Base-by-base conservation (phyloP, 1,140 invertebrate species). In the Drosophila paulistorum region DNA sequence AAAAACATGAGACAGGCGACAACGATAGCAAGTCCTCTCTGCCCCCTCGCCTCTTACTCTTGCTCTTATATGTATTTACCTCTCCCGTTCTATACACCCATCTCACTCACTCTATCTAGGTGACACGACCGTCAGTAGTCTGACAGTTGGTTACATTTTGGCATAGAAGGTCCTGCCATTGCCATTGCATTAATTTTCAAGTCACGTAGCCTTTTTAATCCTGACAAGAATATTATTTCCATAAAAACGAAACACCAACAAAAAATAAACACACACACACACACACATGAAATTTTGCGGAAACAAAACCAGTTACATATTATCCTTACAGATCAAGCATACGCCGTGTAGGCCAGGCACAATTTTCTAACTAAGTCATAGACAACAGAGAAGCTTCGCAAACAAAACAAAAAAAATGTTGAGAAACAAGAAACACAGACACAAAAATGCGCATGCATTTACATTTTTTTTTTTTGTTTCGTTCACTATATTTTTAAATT, bases 201-300 rank as follows among this genome's bases (percentile, higher is more conserved):
- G 79, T 90, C 89, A 91, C 89, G 89, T 91, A 78, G 82, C 73
- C 83, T 89, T 91, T 91, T 91, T 90, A 91, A 91, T 91, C 89
- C 89, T 91, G 89, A 91, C 89, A 91, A 90, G 89, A 91, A 91
- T 91, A 91, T 91, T 85, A 87, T 90, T 89, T 91, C 89, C 89
- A 91, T 90, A 85, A 91, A 90, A 90, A 64, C 65, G 41, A 79
- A 60, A 59, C 67, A 69, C 60, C 65, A 68, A 73, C 45, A 20
- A 51, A 51, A 51, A 51, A 51, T 48, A 51, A 75, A 77, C 55
- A 39, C 39, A 79, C 42, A 68, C 10, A 26, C 39, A 61, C 10
- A 51, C 9, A 51, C 17, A 51, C 45, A 20, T 7, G 20, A 51
- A 51, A 51, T 51, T 51, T 17, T 51, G 45, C 45, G 45, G 45